Percentiles rank a stretch among this genome's conserved stretches.
These are phyloP conservation scores for Hoplostethus mediterraneus DNA, from an alignment of 2,797 vertebrate genomes.

Conservation along the genomic window DNA sequence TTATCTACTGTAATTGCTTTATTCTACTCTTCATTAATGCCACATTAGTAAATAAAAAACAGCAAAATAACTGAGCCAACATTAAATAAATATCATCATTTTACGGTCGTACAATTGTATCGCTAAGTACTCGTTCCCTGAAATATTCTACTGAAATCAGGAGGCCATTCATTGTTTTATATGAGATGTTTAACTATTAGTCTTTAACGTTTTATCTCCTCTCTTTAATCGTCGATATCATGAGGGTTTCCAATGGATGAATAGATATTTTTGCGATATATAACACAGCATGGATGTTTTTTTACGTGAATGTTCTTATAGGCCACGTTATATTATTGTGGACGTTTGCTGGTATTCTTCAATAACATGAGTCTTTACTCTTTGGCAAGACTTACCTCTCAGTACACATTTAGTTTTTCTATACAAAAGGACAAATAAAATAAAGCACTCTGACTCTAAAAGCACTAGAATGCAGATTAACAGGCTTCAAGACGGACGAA, in stretches of 20 bases:
- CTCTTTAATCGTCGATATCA: conserved; percentile 40
- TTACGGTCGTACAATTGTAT: conserved; percentile 53
- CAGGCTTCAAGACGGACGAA: conserved; percentile 72
- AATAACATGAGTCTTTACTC: conserved; percentile 87
- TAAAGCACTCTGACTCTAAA: conserved; percentile 73
- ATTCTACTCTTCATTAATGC: conserved; percentile 66
- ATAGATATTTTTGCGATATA: conserved; percentile 55
- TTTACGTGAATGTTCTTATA: conserved; percentile 59
- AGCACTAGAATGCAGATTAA: conserved; percentile 83
- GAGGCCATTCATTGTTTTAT: conserved; percentile 52
- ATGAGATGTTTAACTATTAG: conserved; percentile 23
- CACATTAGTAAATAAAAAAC: conserved; percentile 75
- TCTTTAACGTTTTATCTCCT: conserved; percentile 22
- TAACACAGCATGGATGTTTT: conserved; percentile 52
- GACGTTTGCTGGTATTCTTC: conserved; percentile 89
- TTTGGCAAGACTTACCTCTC: conserved; percentile 93
- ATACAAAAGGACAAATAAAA: conserved; percentile 67
- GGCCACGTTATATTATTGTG: conserved; percentile 64
- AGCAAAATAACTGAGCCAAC: conserved; percentile 75
- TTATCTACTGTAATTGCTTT: conserved; percentile 66
- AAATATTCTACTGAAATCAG: conserved; percentile 86
- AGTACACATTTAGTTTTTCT: conserved; percentile 82
- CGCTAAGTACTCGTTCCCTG: conserved; percentile 87
- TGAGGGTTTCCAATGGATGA: conserved; percentile 64
- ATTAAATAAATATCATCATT: conserved; percentile 76